These are phyloP conservation scores for Caenorhabditis japonica DNA, from an alignment of 2,888 invertebrate species.

Conservation along the genomic window DNA sequence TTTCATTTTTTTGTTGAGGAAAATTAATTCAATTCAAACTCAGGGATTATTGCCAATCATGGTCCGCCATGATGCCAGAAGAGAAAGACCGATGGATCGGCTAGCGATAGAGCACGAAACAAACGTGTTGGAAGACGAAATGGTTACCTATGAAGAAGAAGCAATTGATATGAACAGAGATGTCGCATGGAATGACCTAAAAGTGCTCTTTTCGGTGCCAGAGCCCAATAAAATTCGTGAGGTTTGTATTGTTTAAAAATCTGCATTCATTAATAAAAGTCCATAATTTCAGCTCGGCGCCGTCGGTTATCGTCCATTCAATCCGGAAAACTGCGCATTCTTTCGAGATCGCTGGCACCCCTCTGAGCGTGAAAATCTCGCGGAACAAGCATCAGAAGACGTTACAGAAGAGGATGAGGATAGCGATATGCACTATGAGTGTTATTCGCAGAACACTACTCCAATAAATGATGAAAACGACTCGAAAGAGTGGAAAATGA, in stretches of 20 bases:
- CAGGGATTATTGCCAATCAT: too few species aligned
- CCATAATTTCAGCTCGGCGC: slow-evolving; percentile 19
- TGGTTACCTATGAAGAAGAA: too few species aligned
- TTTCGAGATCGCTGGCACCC: slow-evolving; percentile 2
- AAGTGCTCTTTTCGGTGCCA: slow-evolving; percentile 13
- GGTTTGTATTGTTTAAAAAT: slow-evolving; percentile 11
- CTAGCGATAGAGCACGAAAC: too few species aligned
- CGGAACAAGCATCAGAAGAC: neutral
- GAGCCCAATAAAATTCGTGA: slow-evolving; percentile 32
- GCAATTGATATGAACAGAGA: too few species aligned
- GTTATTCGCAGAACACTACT: neutral
- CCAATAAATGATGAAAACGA: neutral
- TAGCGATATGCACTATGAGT: neutral
- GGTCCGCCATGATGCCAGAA: too few species aligned
- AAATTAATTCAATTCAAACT: too few species aligned
- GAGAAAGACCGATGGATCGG: too few species aligned
- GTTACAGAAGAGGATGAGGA: neutral
- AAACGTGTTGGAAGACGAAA: too few species aligned
- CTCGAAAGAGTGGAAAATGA: slow-evolving; percentile 12
- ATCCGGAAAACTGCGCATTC: neutral
- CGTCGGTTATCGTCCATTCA: neutral
- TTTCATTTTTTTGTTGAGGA: too few species aligned
- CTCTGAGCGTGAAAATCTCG: too few species aligned
- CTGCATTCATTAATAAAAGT: neutral
- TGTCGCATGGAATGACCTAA: too few species aligned